Evolutionary conservation across 2,113 vertebrate genomes (phyloP).

Genomic region (Grammomys dolichurus): DNA sequence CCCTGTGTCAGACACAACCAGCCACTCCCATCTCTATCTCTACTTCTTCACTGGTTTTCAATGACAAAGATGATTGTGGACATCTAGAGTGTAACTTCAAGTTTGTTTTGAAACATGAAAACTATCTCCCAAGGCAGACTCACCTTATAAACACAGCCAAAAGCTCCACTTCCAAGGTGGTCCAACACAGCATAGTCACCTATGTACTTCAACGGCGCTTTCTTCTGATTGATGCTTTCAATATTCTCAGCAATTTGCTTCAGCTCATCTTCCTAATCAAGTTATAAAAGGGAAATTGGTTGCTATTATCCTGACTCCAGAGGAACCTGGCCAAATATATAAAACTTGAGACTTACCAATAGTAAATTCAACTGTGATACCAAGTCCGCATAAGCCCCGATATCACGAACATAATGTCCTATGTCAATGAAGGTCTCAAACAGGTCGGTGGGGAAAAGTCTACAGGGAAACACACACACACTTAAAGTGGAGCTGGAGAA

Average conservation of each 20-base stretch:
- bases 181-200: slow-evolving; percentile 93
- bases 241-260: slow-evolving; percentile 91
- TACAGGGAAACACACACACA: slow-evolving; percentile 73
- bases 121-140: slow-evolving; percentile 48
- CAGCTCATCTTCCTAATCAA: slow-evolving; percentile 89
- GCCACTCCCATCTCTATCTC: not conserved
- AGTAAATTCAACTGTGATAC: slow-evolving; percentile 90
- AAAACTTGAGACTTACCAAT: slow-evolving; percentile 86
- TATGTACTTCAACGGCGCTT: slow-evolving; percentile 91
- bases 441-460: slow-evolving; percentile 92
- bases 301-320: not conserved
- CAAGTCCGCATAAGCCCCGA: slow-evolving; percentile 90
- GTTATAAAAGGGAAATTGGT: not conserved
- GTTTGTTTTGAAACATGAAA: not conserved
- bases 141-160: slow-evolving; percentile 95
- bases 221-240: slow-evolving; percentile 92
- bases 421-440: slow-evolving; percentile 96
- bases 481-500: not conserved
- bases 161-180: slow-evolving; percentile 93
- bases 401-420: slow-evolving; percentile 94
- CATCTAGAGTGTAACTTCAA: not conserved
- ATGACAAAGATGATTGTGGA: not conserved
- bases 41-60: not conserved
- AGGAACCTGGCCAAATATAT: not conserved
- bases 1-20: not conserved